Conservation (phyloP, 2,797 vertebrate genomes). For the Premnoplex brunnescens region DNA sequence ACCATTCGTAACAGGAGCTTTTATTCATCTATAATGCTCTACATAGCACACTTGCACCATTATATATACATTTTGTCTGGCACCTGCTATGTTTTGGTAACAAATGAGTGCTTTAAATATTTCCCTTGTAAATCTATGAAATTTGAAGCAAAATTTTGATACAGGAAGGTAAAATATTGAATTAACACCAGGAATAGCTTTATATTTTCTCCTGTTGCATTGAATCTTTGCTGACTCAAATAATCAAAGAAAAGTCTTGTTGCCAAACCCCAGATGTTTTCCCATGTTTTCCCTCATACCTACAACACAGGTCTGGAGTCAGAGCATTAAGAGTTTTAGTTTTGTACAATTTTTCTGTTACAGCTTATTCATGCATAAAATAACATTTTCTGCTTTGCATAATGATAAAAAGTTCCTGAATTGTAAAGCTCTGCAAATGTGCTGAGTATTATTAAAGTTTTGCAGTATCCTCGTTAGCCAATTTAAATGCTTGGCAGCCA, state of each 20-base stretch:
- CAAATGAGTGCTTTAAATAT: neutral
- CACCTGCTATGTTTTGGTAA: neutral
- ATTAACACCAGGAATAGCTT: neutral
- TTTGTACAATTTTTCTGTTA: neutral
- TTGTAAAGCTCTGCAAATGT: neutral
- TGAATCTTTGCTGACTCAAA: neutral
- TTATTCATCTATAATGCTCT: neutral
- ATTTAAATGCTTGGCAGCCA: neutral
- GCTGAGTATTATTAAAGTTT: neutral
- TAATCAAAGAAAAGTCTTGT: neutral
- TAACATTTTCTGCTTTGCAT: neutral
- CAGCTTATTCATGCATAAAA: neutral
- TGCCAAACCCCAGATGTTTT: neutral
- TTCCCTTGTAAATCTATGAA: neutral
- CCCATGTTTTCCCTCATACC: rapidly evolving
- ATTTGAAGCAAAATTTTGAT: neutral
- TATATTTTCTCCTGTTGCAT: neutral
- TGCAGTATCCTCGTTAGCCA: neutral
- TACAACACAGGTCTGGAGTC: neutral
- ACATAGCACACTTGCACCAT: neutral
- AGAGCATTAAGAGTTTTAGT: neutral
- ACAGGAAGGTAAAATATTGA: neutral
- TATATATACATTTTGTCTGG: neutral
- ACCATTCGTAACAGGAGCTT: rapidly evolving
- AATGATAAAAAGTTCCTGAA: neutral